Percentiles rank a stretch among this genome's conserved stretches.
phyloP scores from a whole-genome alignment of 2,888 invertebrate species.

The Chrysomela aeneicollis region DNA sequence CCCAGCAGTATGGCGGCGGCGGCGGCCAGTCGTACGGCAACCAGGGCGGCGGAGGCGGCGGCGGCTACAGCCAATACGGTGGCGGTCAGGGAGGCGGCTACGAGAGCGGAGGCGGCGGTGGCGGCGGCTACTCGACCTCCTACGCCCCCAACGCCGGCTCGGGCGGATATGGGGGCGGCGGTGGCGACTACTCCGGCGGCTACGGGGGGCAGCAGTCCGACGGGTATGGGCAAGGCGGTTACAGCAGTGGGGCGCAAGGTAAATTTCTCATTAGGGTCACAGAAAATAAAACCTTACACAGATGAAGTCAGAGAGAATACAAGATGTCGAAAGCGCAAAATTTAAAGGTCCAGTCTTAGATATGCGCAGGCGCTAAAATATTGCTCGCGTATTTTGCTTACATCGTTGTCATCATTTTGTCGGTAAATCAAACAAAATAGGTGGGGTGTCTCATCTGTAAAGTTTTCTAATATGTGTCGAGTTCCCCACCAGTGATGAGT shows the following conservation, averaged over 20 bases:
- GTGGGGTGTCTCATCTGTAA: too few relatives aligned
- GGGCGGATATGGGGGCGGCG: constrained; percentile 29
- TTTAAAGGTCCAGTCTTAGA: too few relatives aligned
- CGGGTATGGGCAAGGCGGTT: constrained; percentile 38
- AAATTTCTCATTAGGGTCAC: background rate
- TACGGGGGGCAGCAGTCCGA: constrained; percentile 30
- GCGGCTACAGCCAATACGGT: constrained; percentile 27
- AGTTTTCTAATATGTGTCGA: too few relatives aligned
- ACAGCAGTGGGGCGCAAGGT: constrained; percentile 37
- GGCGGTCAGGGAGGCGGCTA: constrained; percentile 29
- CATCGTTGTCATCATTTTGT: too few relatives aligned
- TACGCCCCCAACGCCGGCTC: constrained; percentile 29
- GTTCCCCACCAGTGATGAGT: too few relatives aligned
- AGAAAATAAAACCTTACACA: too few relatives aligned
- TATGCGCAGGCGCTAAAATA: too few relatives aligned
- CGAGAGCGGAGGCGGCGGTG: constrained; percentile 35
- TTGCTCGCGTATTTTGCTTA: too few relatives aligned
- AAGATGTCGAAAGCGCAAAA: too few relatives aligned
- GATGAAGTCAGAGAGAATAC: too few relatives aligned
- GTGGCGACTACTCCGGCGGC: constrained; percentile 33
- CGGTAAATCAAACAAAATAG: too few relatives aligned
- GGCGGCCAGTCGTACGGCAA: constrained; percentile 18
- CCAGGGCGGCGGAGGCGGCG: background rate
- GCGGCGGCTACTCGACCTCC: constrained; percentile 37
- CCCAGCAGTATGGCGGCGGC: background rate